Evolutionary conservation across 1,140 invertebrate genomes (phyloP), one percentile per base, ranked within the genome.

Genomic region (Rhagoletis zephyria): DNA sequence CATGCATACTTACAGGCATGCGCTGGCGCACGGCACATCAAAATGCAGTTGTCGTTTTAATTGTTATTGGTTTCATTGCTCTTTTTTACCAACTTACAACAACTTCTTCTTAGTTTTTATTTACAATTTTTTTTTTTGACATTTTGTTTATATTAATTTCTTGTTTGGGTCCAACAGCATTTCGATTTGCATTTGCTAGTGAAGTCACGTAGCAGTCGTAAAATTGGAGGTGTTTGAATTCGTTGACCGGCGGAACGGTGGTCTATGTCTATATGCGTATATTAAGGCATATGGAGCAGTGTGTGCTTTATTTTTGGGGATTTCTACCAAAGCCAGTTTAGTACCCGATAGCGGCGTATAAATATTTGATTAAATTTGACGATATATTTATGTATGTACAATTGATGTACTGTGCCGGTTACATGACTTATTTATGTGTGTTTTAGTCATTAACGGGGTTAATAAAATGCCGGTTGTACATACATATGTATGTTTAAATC

Each of bases 31-130:
- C 48, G n/a, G 74, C 74, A 48, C 74, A 81, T 74, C 67, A 74
- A 48, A 74, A 74, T 81, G 74, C 74, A 81, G 74, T 59, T 3
- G 2, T 56, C 74, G 74, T 81, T 56, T 81, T 56, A 56, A 81
- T 81, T 81, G 74, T 81, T 81, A 81, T 59, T 56, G 48, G 74
- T 56, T 56, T 30, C 74, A 30, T 51, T 56, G 74, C 51, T 81
- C 74, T 56, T 81, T 81, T 81, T 81, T 56, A 81, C 48, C 16
- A 16, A 81, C 14, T 81, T 81, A 81, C 48, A 56, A 81, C 74
- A 16, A 81, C 7, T 81, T 81, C 56, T 81, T 56, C 56, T 81
- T 56, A 56, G 74, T 81, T 81, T 81, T 81, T 81, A 81, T 81
- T 81, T 81, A 81, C 48, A 81, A 59, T 56, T 81, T 81, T 16